Evolutionary conservation across 64 coral and sea anemone species (phyloP).

Genomic region (Porites lutea): DNA sequence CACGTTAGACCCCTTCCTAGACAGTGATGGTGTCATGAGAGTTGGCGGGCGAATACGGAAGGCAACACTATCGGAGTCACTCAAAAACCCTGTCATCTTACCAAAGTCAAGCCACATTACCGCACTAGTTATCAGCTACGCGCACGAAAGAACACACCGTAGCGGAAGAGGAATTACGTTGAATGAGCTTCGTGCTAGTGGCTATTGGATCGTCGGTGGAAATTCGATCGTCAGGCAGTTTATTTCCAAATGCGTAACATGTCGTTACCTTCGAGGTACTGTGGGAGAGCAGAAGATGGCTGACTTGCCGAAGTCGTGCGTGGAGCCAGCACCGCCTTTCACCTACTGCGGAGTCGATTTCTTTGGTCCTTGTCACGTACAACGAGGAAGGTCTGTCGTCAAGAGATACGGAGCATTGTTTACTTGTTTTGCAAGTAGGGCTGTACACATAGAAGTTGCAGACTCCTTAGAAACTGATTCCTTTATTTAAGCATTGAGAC

Average conservation of each 20-base stretch:
- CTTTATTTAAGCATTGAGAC: conserved; percentile 13
- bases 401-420: too few species aligned
- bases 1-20: too few species aligned
- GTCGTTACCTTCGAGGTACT: conserved; percentile 32
- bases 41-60: too few species aligned
- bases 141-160: too few species aligned
- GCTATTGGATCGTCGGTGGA: conserved; percentile 40
- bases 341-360: conserved; percentile 53
- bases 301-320: conserved; percentile 51
- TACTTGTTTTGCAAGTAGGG: conserved; percentile 29
- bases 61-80: too few species aligned
- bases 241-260: conserved; percentile 54
- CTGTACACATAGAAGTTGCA: conserved; percentile 34
- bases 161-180: too few species aligned
- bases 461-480: conserved; percentile 48
- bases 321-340: conserved; percentile 48
- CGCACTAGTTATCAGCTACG: too few species aligned
- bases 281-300: conserved; percentile 62
- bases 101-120: too few species aligned
- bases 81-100: too few species aligned
- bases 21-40: too few species aligned
- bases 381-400: too few species aligned
- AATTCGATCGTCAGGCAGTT: conserved; percentile 33
- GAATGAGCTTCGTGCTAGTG: too few species aligned
- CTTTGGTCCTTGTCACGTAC: conserved; percentile 3